These are phyloP conservation scores for Corythornis madagascariensis DNA, from an alignment of 2,113 vertebrate genomes.

Conservation along the genomic window DNA sequence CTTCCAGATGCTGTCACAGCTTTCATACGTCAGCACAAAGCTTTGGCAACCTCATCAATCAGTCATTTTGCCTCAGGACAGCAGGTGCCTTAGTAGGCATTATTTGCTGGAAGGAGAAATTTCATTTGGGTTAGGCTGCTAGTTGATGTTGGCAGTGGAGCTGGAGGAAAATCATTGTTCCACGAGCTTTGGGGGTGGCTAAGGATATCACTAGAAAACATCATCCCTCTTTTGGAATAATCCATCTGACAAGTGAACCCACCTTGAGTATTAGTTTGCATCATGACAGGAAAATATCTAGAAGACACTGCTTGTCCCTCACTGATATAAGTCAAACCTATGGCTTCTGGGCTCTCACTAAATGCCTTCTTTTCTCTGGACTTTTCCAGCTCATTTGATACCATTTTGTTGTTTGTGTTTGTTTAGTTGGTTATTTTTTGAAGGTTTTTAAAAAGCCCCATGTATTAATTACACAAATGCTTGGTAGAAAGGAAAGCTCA, in stretches of 20 bases:
- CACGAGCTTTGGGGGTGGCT: neutral
- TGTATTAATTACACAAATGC: constrained; percentile 37
- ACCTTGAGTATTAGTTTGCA: neutral
- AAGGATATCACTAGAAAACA: neutral
- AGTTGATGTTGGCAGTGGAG: neutral
- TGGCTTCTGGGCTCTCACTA: neutral
- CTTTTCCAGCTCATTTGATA: constrained; percentile 41
- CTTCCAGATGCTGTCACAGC: neutral
- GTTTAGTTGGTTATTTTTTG: neutral
- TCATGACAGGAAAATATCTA: neutral
- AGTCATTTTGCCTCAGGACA: neutral
- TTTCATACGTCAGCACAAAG: neutral
- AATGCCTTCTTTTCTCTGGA: constrained; percentile 14
- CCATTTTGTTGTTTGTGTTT: neutral
- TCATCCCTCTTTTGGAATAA: neutral
- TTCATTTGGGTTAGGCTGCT: neutral
- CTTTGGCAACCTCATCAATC: neutral
- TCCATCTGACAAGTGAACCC: neutral
- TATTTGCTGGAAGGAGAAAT: neutral
- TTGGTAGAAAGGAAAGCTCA: neutral
- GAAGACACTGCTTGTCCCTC: neutral
- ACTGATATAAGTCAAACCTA: neutral
- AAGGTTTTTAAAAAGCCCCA: rapidly evolving
- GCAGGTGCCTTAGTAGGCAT: neutral
- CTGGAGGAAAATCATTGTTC: neutral